These are phyloP conservation scores for Drosophila miranda DNA, from an alignment of 1,140 invertebrate genomes.

Conservation along the genomic window DNA sequence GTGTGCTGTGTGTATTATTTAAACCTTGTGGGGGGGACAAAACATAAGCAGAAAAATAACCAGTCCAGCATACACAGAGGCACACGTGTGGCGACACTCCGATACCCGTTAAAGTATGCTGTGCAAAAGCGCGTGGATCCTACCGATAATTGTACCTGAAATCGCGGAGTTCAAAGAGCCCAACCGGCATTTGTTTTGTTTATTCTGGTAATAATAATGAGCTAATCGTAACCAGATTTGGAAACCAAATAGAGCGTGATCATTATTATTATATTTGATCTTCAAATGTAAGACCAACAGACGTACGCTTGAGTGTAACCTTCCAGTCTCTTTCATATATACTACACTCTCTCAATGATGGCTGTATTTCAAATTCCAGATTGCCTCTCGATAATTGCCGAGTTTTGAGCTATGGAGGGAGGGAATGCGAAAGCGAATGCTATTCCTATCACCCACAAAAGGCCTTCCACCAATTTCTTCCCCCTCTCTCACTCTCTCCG, in stretches of 20 bases:
- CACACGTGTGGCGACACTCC: conserved; percentile 15
- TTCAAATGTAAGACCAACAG: no score
- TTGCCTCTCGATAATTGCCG: conserved; percentile 31
- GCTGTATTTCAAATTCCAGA: conserved; percentile 32
- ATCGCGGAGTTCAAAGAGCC: no score
- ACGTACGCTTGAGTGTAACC: no score
- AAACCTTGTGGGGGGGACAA: conserved; percentile 1
- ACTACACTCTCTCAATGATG: conserved; percentile 1
- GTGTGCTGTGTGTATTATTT: conserved; percentile 16
- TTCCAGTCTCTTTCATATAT: no score
- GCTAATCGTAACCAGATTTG: no score
- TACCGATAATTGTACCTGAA: no score
- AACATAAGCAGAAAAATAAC: conserved; percentile 34
- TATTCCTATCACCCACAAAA: neutral
- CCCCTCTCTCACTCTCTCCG: neutral
- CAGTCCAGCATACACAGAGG: conserved; percentile 12
- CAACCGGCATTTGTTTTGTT: no score
- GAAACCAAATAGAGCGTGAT: no score
- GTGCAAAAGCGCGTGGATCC: no score
- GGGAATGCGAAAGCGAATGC: neutral
- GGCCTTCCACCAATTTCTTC: neutral
- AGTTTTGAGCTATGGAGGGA: conserved; percentile 38
- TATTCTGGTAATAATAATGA: no score
- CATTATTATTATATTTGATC: no score
- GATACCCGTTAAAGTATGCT: no score